Percentiles rank a stretch among this genome's conserved stretches.
These are phyloP conservation scores for Festucalex cinctus DNA, from an alignment of 2,113 vertebrate genomes.

Conservation along the genomic window DNA sequence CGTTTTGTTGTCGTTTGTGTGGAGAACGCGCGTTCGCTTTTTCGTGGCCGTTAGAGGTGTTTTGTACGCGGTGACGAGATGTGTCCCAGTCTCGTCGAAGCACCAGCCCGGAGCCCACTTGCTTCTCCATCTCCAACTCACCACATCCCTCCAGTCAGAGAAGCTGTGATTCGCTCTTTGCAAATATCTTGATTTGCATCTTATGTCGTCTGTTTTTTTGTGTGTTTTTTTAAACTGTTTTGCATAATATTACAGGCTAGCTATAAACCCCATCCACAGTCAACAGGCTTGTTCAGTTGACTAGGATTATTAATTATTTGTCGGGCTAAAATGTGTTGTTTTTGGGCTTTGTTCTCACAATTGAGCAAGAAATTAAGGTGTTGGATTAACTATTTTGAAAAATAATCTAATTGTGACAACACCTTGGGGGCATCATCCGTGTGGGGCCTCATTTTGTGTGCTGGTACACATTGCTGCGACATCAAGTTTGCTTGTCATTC, in stretches of 20 bases:
- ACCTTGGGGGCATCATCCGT: too few species aligned
- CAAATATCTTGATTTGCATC: not conserved
- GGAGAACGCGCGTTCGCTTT: not conserved
- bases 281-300: not conserved
- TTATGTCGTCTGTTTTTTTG: not conserved
- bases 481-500: too few species aligned
- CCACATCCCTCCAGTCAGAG: not conserved
- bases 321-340: not conserved
- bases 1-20: not conserved
- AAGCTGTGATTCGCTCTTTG: not conserved
- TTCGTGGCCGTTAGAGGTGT: not conserved
- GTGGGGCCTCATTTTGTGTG: too few species aligned
- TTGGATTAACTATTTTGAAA: too few species aligned
- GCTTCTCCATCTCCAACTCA: not conserved
- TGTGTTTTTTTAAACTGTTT: not conserved
- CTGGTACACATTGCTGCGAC: too few species aligned
- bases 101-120: not conserved
- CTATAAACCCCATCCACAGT: not conserved
- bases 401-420: too few species aligned
- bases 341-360: not conserved
- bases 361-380: not conserved
- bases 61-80: not conserved
- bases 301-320: too few species aligned
- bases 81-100: not conserved
- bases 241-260: not conserved